phyloP scores from a whole-genome alignment of 2,797 vertebrate genomes.

The Halcyon smyrnensis region DNA sequence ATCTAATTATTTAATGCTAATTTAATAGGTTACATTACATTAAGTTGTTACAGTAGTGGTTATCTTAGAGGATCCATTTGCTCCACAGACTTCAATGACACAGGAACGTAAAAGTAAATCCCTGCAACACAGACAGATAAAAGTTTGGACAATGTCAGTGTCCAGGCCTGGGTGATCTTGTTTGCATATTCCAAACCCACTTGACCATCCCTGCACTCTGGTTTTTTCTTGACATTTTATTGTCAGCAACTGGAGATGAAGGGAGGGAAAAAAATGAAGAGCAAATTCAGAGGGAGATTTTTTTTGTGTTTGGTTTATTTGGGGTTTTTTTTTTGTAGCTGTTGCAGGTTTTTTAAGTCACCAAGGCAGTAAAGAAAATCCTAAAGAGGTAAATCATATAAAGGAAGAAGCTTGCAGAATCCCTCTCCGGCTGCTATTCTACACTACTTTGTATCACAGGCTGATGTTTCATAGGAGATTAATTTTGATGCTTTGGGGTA shows the following conservation, averaged over 20 bases:
- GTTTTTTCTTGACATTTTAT: neutral
- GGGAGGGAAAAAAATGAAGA: neutral
- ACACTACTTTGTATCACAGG: neutral
- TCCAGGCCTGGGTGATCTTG: neutral
- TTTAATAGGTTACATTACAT: slow-evolving; percentile 23
- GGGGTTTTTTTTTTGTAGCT: too few relatives aligned
- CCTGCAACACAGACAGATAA: neutral
- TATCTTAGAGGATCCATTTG: neutral
- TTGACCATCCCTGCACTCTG: neutral
- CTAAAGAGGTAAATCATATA: neutral
- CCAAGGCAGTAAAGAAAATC: neutral
- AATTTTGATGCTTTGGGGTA: neutral
- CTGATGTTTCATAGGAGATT: neutral
- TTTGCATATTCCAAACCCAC: neutral
- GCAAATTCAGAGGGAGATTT: neutral
- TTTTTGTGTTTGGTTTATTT: neutral
- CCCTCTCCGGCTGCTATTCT: neutral
- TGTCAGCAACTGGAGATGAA: neutral
- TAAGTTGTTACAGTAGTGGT: neutral
- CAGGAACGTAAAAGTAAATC: neutral
- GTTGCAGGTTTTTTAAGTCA: neutral
- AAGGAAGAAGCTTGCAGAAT: neutral
- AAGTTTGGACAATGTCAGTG: neutral
- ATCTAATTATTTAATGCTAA: slow-evolving; percentile 39
- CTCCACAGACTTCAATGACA: neutral